phyloP scores from a whole-genome alignment of 2,888 invertebrate genomes.

The Thymelicus lineola region DNA sequence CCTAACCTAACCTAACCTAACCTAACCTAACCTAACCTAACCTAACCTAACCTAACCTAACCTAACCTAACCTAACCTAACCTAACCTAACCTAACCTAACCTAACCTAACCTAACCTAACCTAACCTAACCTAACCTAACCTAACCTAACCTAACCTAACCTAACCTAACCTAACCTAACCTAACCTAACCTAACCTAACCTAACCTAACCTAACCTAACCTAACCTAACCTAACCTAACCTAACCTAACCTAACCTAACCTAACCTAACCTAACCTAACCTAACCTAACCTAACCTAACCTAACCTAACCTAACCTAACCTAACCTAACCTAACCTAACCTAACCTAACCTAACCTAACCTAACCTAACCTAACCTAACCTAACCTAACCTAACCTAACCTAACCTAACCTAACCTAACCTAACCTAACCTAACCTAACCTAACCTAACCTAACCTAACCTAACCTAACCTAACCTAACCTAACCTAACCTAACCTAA shows the following conservation, averaged over 20 bases:
- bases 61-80: slow-evolving; percentile 45
- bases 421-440: slow-evolving; percentile 45
- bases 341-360: slow-evolving; percentile 40
- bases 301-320: slow-evolving; percentile 49
- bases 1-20: slow-evolving; percentile 30
- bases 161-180: slow-evolving; percentile 17
- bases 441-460: slow-evolving; percentile 46
- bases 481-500: slow-evolving; percentile 41
- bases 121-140: slow-evolving; percentile 48
- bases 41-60: slow-evolving; percentile 41
- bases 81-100: slow-evolving; percentile 44
- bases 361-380: slow-evolving; percentile 24
- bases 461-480: slow-evolving; percentile 45
- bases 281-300: slow-evolving; percentile 48
- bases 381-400: slow-evolving; percentile 19
- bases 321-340: slow-evolving; percentile 46
- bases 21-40: slow-evolving; percentile 43
- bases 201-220: slow-evolving; percentile 37
- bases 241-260: slow-evolving; percentile 50
- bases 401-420: slow-evolving; percentile 28
- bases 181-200: slow-evolving; percentile 35
- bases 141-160: slow-evolving; percentile 42
- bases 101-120: slow-evolving; percentile 46
- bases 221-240: slow-evolving; percentile 42
- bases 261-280: slow-evolving; percentile 50